Base-by-base conservation (phyloP, 2,888 invertebrate genomes). In the Nomada fabriciana region DNA sequence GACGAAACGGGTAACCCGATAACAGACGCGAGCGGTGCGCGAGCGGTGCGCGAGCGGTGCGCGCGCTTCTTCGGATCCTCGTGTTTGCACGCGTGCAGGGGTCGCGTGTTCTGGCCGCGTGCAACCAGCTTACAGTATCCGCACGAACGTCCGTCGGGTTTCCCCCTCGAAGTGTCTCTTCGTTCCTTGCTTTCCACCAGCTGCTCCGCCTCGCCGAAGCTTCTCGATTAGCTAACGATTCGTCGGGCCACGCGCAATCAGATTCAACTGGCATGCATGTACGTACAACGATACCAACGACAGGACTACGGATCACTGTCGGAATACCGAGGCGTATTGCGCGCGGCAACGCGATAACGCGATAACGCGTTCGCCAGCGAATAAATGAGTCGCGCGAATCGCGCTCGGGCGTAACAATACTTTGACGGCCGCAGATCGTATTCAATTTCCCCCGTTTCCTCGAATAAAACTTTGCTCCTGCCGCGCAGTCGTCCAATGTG, bases 21-120 rank as follows among this genome's bases (percentile, higher is more conserved):
- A 53, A 70, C 79, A 61, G 53, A 47, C 47, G 13, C 47, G 15
- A 47, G 47, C 47, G 36, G 47, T 47, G 47, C 47, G 47, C 47
- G 15, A n/a, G n/a, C n/a, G n/a, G n/a, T n/a, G n/a, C 47, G 13
- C 47, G 15, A 47, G 47, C 47, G 36, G 47, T 47, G 47, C 47
- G 47, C 47, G 15, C 47, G 47, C 47, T 47, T 47, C 47, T 15
- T 47, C 47, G 47, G 47, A 47, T 15, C 47, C 47, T 47, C 47
- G 47, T 47, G 47, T 47, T 57, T 60, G 15, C 59, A 81, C 76
- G 79, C 80, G 76, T 85, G 83, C 80, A 64, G 83, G 77, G 60
- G 78, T 72, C 67, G 61, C 70, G 79, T 76, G 60, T 4, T 50
- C 13, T n/a, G 9, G 68, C 36, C 71, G 74, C 74, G 79, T 77